Evolutionary conservation across 2,797 vertebrate species (phyloP), one percentile per base, ranked within the genome.

Genomic region (Acestrorhynchus altus): DNA sequence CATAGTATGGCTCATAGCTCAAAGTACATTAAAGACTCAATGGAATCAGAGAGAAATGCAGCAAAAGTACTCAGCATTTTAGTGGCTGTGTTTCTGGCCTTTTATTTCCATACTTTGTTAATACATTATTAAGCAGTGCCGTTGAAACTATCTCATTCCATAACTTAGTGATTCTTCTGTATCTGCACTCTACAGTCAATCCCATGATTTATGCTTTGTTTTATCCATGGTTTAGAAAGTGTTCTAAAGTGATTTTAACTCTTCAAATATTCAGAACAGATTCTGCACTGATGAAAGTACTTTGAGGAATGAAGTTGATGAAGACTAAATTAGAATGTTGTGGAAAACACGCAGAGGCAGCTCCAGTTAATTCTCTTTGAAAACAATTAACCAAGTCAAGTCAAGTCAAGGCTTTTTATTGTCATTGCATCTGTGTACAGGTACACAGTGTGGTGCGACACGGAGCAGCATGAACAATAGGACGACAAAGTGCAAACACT

Each of bases 91-190:
- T 84, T 83, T 75, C 49, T 84, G 0, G 0, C 80, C 8, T 83
- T 76, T 78, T 84, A 20, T 8, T 83, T 35, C 83, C 83, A 3
- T 84, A 76, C 66, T 82, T 78, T 63, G 69, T 80, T 26, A 67
- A 28, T 22, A 71, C 49, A 52, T 76, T 82, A 52, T 5, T 64
- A 44, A 40, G 35, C 4, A 42, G n/a, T 44, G 35, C 40, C 11
- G 13, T 40, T 15, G 35, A 74, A 40, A 28, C 10, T 20, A 8
- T 2, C 1, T 7, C 35, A 42, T 42, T 63, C 4, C 35, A 63
- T 11, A 63, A 20, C 12, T 12, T 65, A 5, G 9, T 70, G 31
- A 24, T 70, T 6, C 11, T 54, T n/a, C 12, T 56, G 15, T 70
- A 39, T 56, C n/a, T 56, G 18, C 54, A 70, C 40, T 76, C 74